phyloP scores from a whole-genome alignment of 2,888 invertebrate species.

The Scaptomyza parva region DNA sequence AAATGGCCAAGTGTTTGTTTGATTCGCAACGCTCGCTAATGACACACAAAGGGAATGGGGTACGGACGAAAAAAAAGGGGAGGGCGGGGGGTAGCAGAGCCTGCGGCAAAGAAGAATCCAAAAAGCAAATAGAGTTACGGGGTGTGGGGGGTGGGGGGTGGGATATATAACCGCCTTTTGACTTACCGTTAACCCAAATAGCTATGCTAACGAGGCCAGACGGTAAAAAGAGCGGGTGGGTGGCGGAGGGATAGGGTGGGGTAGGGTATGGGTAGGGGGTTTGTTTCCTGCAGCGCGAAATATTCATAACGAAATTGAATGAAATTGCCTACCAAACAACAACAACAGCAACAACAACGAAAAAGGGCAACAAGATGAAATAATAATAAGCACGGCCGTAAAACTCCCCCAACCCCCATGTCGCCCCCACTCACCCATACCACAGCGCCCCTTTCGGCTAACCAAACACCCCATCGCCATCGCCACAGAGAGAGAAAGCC shows the following conservation, averaged over 20 bases:
- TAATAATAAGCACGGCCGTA: conserved; percentile 52
- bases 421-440: too few species aligned
- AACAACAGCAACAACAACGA: conserved; percentile 20
- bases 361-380: conserved; percentile 45
- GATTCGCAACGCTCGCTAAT: conserved; percentile 56
- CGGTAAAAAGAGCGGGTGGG: not conserved
- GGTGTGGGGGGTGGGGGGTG: not conserved
- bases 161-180: conserved; percentile 17
- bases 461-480: not conserved
- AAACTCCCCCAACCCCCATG: too few species aligned
- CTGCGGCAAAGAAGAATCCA: not conserved
- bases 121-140: not conserved
- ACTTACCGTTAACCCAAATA: conserved; percentile 28
- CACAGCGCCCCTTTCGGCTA: not conserved
- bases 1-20: conserved; percentile 47
- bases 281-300: conserved; percentile 49
- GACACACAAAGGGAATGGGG: conserved; percentile 55
- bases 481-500: not conserved
- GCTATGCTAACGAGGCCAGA: conserved; percentile 32
- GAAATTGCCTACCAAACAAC: conserved; percentile 60
- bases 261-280: not conserved
- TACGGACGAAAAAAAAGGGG: not conserved
- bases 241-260: not conserved
- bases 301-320: conserved; percentile 66
- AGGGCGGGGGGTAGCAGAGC: too few species aligned